Base-by-base conservation (phyloP, 2,888 invertebrate species). In the Lymantria dispar region DNA sequence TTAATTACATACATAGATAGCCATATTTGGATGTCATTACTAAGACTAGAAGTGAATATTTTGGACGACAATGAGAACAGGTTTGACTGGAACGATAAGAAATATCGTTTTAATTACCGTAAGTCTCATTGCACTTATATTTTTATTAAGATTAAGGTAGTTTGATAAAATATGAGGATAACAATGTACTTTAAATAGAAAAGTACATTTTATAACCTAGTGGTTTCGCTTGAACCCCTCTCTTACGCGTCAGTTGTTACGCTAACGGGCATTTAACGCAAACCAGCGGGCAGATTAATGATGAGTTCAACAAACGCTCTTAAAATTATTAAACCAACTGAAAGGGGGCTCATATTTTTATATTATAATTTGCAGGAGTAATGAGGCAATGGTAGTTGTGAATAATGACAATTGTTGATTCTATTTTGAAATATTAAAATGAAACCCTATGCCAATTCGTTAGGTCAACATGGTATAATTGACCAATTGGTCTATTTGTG, bases 171-270 rank as follows among this genome's bases (percentile, higher is more conserved):
- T 11, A 12, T 5, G 14, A 40, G 37, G 14, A 38, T 38, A 37
- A 14, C 37, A 29, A 22, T 33, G 22, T 12, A n/a, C 29, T 42
- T 52, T 37, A 39, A 52, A 49, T 53, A 42, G 47, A 56, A 58
- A 61, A 57, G 52, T 50, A 48, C 44, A 47, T 56, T 60, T 67
- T 63, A 60, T 63, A 64, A 14, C 58, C 47, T 60, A 62, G 64
- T 62, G 58, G 64, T 58, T 54, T 64, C 54, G 40, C 40, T 1
- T 7, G 56, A 60, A 64, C 62, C 65, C 63, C 62, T 64, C 62
- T 64, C 62, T 75, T 76, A 64, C 71, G 62, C 71, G 53, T 63
- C 67, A 63, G 52, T 67, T 58, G 54, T 50, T 69, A 15, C 50
- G 44, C 54, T 68, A 74, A 70, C 68, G 62, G 71, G 57, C 54